phyloP scores from a whole-genome alignment of 2,888 invertebrate species.

The Eucera pruinosa region DNA sequence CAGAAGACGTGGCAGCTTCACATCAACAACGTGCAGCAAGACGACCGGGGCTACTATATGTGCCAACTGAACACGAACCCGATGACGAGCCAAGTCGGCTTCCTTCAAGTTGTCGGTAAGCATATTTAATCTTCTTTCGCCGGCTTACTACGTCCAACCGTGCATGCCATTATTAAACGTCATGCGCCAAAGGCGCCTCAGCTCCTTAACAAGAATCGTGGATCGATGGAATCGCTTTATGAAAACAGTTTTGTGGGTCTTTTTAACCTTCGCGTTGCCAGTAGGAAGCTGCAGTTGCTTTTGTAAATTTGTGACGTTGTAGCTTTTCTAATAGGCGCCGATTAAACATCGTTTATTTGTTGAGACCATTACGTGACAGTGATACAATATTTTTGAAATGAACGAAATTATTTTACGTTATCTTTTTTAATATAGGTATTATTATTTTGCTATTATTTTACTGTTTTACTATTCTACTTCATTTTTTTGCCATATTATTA shows the following conservation, averaged over 20 bases:
- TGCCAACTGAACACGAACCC: slow-evolving; percentile 96
- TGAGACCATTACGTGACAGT: no score
- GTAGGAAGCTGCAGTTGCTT: no score
- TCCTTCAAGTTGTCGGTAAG: slow-evolving; percentile 96
- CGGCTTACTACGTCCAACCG: slow-evolving; percentile 19
- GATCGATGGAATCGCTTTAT: neutral
- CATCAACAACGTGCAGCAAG: slow-evolving; percentile 95
- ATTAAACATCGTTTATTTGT: no score
- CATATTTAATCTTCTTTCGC: slow-evolving; percentile 44
- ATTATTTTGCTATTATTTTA: no score
- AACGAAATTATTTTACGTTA: no score
- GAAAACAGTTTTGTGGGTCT: neutral
- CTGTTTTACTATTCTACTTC: no score
- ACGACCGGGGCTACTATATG: slow-evolving; percentile 96
- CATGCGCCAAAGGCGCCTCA: neutral
- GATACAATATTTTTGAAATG: no score
- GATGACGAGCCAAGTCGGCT: slow-evolving; percentile 97
- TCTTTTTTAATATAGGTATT: no score
- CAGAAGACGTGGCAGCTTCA: slow-evolving; percentile 96
- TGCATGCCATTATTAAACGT: slow-evolving; percentile 9
- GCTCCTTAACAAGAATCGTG: slow-evolving; percentile 13
- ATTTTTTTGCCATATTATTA: no score
- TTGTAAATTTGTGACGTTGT: no score
- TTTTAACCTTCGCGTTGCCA: no score
- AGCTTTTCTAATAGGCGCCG: no score